Base-by-base conservation (phyloP, 2,797 vertebrate genomes). In the Semotilus atromaculatus region DNA sequence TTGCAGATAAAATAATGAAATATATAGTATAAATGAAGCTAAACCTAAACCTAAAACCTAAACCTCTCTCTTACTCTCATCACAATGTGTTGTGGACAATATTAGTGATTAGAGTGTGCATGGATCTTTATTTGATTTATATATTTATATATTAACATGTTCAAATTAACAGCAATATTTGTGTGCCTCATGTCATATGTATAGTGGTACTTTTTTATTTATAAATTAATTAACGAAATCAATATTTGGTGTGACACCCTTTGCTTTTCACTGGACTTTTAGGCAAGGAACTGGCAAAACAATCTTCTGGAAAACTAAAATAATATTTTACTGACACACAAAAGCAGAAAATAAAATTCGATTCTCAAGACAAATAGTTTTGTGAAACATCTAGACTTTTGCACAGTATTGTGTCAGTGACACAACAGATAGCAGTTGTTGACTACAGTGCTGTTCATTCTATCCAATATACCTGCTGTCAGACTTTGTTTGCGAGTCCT, bases 341-440 rank as follows among this genome's bases (percentile, higher is more conserved):
- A 58, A 62, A 76, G 23, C 34, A 58, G 51, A 18, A 76, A 23
- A 66, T 70, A 78, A 62, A 78, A 78, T 29, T 43, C 10, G 10
- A 43, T 43, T 43, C 10, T 43, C n/a, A 45, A 72, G 40, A 8
- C 13, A 34, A 51, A 58, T 43, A 78, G 45, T 19, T 78, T 21
- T 21, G 9, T 62, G 55, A 21, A 78, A 62, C 38, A 4, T 62
- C 58, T 26, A 76, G 13, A 58, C 13, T 29, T n/a, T 43, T 78
- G 53, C 58, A 78, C 58, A 64, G 4, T 21, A 26, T 60, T 77
- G 11, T n/a, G 38, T 64, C n/a, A 29, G 38, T 62, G 38, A 26
- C 76, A 64, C n/a, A 19, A 13, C 36, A 78, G 75, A 78, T 26
- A 78, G 19, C 75, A 64, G 58, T 14, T 23, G 19, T 36, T 21